Conservation (phyloP, 2,888 invertebrate genomes). For the Phyllotreta cruciferae region DNA sequence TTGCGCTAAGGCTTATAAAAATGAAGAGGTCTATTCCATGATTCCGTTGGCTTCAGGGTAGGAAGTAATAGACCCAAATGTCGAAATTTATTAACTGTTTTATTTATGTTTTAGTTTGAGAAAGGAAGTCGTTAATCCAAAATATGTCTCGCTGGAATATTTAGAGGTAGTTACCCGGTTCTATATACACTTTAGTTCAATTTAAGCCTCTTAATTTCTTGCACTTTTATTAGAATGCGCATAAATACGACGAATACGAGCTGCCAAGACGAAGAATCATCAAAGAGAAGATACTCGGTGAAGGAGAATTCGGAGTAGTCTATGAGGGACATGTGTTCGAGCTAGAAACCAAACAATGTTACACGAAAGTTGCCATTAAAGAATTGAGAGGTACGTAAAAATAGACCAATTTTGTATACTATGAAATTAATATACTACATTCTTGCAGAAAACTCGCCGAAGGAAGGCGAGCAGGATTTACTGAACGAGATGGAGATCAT, state of each 20-base stretch:
- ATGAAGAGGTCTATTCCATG: no score
- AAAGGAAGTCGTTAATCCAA: no score
- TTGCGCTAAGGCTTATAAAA: no score
- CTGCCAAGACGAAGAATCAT: conserved; percentile 50
- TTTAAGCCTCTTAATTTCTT: neutral
- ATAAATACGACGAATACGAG: conserved; percentile 51
- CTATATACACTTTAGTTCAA: neutral
- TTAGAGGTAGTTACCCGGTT: neutral
- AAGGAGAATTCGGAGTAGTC: conserved; percentile 80
- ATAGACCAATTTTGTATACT: neutral
- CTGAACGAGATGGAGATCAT: conserved; percentile 79
- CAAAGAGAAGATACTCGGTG: conserved; percentile 65
- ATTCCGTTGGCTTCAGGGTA: no score
- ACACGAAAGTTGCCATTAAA: conserved; percentile 74
- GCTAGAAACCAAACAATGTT: conserved; percentile 61
- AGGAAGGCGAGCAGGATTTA: conserved; percentile 73
- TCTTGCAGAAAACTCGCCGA: conserved; percentile 61
- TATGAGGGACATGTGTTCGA: conserved; percentile 70
- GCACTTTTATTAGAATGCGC: conserved; percentile 36
- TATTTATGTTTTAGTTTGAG: no score
- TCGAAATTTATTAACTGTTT: no score
- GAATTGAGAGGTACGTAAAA: conserved; percentile 68
- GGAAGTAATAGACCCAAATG: no score
- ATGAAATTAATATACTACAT: neutral
- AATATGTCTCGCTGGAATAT: no score